A percentile compares a stretch with the other conserved stretches of the same genome.
Evolutionary conservation across 2,113 vertebrate species (phyloP).

Genomic region (Antechinus stuartii): DNA sequence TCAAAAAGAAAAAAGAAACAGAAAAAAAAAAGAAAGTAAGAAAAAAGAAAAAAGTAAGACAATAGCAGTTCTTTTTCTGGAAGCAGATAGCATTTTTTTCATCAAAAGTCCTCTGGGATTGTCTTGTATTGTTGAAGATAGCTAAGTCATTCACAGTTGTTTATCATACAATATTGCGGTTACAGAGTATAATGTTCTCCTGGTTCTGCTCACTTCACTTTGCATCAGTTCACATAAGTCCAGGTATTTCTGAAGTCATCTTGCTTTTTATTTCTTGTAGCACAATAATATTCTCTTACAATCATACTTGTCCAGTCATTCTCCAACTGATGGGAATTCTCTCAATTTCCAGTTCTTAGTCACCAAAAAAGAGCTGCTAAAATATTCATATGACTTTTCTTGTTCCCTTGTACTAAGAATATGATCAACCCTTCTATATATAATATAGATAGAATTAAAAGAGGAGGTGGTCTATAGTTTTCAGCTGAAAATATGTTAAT

Average conservation of each 20-base stretch:
- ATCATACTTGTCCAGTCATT: background rate
- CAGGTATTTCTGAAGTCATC: background rate
- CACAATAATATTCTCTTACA: background rate
- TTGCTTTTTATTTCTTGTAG: background rate
- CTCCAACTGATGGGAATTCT: background rate
- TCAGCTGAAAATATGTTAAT: background rate
- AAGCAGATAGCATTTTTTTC: background rate
- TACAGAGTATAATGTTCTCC: background rate
- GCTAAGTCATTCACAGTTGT: background rate
- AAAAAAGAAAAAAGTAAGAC: background rate
- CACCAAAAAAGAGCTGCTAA: background rate
- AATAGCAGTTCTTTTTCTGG: background rate
- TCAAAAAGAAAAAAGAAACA: background rate
- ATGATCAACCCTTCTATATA: constrained; percentile 4
- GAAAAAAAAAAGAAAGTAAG: too few species aligned
- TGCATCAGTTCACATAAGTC: background rate
- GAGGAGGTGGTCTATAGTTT: background rate
- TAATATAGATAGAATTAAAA: background rate
- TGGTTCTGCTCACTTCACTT: background rate
- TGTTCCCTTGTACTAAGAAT: constrained; percentile 36
- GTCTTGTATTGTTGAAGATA: background rate
- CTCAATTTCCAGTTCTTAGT: background rate
- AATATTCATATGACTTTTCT: constrained; percentile 23
- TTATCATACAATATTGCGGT: background rate
- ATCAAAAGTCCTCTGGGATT: background rate